Evolutionary conservation across 2,888 invertebrate species (phyloP).

Genomic region (Drosophila gaucha): DNA sequence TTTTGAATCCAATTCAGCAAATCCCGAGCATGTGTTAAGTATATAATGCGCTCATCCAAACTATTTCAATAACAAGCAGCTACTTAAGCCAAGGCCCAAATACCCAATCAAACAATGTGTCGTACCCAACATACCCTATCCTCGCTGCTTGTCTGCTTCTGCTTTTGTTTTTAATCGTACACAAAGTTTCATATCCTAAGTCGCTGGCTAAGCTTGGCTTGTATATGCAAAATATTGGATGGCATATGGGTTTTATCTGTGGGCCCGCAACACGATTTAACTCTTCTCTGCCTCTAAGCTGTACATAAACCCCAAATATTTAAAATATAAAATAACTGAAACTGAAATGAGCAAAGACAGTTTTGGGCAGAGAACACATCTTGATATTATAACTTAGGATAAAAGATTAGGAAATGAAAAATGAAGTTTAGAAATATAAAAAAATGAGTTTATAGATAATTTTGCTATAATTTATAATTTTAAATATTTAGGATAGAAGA

Average conservation of each 20-base stretch:
- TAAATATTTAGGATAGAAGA: not conserved
- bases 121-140: slow-evolving; percentile 3
- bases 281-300: slow-evolving; percentile 64
- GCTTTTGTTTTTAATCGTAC: slow-evolving; percentile 37
- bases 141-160: not conserved
- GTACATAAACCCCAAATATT: slow-evolving; percentile 65
- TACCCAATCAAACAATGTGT: slow-evolving; percentile 62
- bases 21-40: slow-evolving; percentile 81
- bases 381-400: not conserved
- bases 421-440: not conserved
- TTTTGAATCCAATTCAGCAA: slow-evolving; percentile 76
- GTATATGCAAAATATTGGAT: slow-evolving; percentile 66
- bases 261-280: slow-evolving; percentile 61
- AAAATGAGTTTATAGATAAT: not conserved
- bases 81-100: slow-evolving; percentile 48
- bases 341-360: slow-evolving; percentile 28
- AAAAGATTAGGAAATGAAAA: not conserved
- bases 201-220: slow-evolving; percentile 36
- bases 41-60: slow-evolving; percentile 80
- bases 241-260: slow-evolving; percentile 41
- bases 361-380: not conserved
- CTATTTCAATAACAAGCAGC: slow-evolving; percentile 71
- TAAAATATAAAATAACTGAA: slow-evolving; percentile 26
- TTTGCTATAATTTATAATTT: not conserved
- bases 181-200: slow-evolving; percentile 46